Base-by-base conservation (phyloP, 2,113 vertebrate species). In the Zosterops borbonicus region DNA sequence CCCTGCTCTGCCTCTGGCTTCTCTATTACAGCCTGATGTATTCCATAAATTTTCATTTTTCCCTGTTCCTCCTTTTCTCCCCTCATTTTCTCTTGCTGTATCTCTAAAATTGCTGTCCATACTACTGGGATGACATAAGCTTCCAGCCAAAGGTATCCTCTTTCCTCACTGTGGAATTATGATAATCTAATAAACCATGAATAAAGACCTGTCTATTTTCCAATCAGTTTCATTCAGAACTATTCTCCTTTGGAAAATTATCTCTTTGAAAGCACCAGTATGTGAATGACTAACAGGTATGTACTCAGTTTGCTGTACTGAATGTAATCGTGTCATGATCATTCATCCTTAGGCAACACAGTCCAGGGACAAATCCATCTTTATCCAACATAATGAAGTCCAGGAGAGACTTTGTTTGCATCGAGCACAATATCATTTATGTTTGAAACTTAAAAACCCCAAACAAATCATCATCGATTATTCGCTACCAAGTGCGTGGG, bases 301-400 rank as follows among this genome's bases (percentile, higher is more conserved):
- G n/a, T 44, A 41, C 52, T 95, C 63, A 49, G n/a, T 86, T 76
- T 92, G 41, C 53, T 28, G 8, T 18, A 21, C 46, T 52, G 52
- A 93, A 79, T 79, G 80, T 44, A 88, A 88, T 79, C 14, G 9
- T 64, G 55, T 58, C 55, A n/a, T 9, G 55, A 92, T 83, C 28
- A 6, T 92, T 94, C 67, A 56, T 92, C 67, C 89, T 89, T 68
- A 92, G 79, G 91, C 83, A 69, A 67, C 19, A 39, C 53, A 92
- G 69, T 41, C 49, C 35, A 44, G 67, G 49, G 63, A 89, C 50
- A 86, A 88, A 93, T 93, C 82, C 56, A 78, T 82, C 78, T 92
- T 93, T 87, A 83, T 63, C 53, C n/a, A 53, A 58, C 9, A 25
- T 49, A 92, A 83, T 76, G 75, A 93, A 80, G 53, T 85, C 56